phyloP scores from a whole-genome alignment of 2,113 vertebrate species.

The Ciconia stormi region DNA sequence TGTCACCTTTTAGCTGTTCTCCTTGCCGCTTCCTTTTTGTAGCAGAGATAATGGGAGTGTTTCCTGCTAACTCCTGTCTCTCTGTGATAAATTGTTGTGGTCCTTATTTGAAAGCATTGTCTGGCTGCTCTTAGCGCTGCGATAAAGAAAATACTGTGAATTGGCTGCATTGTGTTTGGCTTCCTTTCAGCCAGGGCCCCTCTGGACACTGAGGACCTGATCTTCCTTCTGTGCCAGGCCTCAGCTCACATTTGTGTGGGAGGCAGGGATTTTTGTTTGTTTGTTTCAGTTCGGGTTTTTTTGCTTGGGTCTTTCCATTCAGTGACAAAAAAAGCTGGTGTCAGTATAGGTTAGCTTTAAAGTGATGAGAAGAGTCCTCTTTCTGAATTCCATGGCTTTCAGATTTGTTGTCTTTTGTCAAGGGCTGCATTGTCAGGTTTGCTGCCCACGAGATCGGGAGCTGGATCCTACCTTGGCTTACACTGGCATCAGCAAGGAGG shows the following conservation, averaged over 20 bases:
- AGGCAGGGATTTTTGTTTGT: background rate
- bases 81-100: constrained; percentile 13
- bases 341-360: background rate
- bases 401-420: background rate
- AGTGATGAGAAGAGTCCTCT: background rate
- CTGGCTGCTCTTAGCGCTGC: background rate
- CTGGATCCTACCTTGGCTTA: background rate
- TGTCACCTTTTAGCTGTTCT: constrained; percentile 4
- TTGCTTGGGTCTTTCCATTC: background rate
- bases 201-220: background rate
- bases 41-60: constrained; percentile 31
- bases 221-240: background rate
- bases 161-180: constrained; percentile 35
- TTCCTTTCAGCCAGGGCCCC: constrained; percentile 33
- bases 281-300: background rate
- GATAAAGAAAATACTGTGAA: constrained; percentile 39
- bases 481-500: background rate
- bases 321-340: background rate
- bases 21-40: constrained; percentile 11
- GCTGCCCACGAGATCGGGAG: background rate
- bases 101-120: constrained; percentile 30
- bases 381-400: background rate
- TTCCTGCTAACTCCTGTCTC: constrained; percentile 45
- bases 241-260: background rate
- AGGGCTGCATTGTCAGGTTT: background rate